phyloP scores from a whole-genome alignment of 2,797 vertebrate genomes.

The Sylvilagus floridanus region DNA sequence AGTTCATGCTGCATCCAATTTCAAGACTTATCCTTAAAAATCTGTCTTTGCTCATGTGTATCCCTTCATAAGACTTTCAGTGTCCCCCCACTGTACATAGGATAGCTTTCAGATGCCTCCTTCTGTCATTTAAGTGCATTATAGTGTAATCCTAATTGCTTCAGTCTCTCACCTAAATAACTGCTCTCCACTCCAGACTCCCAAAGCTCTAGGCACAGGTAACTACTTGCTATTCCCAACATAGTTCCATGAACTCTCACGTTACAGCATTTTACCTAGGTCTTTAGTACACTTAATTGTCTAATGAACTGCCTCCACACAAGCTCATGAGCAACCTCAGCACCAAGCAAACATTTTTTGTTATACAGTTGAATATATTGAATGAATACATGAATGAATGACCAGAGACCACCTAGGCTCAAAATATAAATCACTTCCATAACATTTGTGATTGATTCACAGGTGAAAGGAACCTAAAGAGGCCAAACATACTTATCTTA shows the following conservation, averaged over 20 bases:
- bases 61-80: slow-evolving; percentile 23
- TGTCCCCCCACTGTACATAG: neutral
- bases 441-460: neutral
- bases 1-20: neutral
- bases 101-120: slow-evolving; percentile 7
- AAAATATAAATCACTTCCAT: neutral
- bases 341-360: slow-evolving; percentile 45
- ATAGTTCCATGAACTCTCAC: neutral
- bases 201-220: neutral
- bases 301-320: neutral
- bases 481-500: neutral
- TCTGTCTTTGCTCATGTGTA: neutral
- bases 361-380: neutral
- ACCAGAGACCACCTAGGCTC: neutral
- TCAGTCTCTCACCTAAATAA: neutral
- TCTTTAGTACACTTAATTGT: neutral
- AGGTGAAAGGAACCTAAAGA: neutral
- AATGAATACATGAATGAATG: slow-evolving; percentile 27
- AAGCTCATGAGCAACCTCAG: neutral
- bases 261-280: neutral
- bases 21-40: slow-evolving; percentile 19
- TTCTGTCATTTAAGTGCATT: neutral
- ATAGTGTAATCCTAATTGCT: neutral
- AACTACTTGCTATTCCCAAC: neutral
- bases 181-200: neutral